Percentiles rank a stretch among this genome's conserved stretches.
phyloP scores from a whole-genome alignment of 2,888 invertebrate genomes.

The Drosophila anomelani region DNA sequence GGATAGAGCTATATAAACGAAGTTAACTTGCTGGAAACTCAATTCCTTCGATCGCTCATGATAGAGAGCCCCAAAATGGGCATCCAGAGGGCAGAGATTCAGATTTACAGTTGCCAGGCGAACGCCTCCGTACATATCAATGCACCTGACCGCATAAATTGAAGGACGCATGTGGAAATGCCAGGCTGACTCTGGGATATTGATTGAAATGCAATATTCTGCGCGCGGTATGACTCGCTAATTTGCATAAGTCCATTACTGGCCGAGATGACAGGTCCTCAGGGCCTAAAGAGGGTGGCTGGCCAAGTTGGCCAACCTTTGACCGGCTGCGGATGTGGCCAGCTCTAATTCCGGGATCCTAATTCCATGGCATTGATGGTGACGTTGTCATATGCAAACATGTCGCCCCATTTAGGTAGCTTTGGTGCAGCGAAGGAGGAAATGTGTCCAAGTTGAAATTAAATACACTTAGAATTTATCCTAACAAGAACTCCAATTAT shows the following conservation, averaged over 20 bases:
- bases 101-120: background rate
- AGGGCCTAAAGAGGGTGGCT: background rate
- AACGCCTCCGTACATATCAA: background rate
- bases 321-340: conserved; percentile 33
- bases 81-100: background rate
- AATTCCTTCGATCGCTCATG: conserved; percentile 1
- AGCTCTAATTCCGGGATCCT: conserved; percentile 30
- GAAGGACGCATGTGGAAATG: conserved; percentile 26
- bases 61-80: background rate
- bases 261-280: conserved; percentile 27
- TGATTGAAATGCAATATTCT: conserved; percentile 62
- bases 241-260: conserved; percentile 50
- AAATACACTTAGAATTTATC: background rate
- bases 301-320: conserved; percentile 27
- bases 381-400: conserved; percentile 32
- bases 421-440: background rate
- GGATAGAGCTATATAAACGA: background rate
- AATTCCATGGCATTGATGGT: conserved; percentile 33
- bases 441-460: background rate
- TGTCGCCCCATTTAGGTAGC: conserved; percentile 10
- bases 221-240: conserved; percentile 42
- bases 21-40: conserved; percentile 5
- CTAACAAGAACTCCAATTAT: background rate
- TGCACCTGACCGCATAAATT: conserved; percentile 10
- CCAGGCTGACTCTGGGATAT: conserved; percentile 33